Evolutionary conservation across 1,140 invertebrate species (phyloP), one percentile per base, ranked within the genome.

Genomic region (Drosophila pruinosa): DNA sequence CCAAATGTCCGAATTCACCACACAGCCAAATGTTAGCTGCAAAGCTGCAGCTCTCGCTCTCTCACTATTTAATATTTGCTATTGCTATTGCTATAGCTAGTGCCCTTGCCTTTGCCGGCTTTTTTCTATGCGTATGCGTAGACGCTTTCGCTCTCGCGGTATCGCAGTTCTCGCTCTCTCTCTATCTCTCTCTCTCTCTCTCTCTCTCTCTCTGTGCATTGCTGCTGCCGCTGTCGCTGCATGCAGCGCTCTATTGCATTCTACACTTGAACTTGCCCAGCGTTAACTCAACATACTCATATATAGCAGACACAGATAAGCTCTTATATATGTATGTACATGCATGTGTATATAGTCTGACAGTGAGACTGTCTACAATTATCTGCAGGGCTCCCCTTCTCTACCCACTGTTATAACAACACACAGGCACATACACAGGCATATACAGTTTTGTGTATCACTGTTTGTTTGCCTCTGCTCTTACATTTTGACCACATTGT

Each of bases 401-500:
- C 14, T 21, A 26, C 26, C 26, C 38, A 41, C 22, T 7, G 1
- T 34, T 1, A 28, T 26, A 53, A 8, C 12, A 14, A 65, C 24
- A 22, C 19, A 24, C 8, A 36, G 4, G 10, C 31, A 21, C 4
- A 12, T n/a, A 53, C n/a, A 43, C 4, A 34, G 7, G 4, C 14
- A 12, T 47, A 31, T 7, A 39, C 38, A 39, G 4, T 12, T 45
- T 45, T 73, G 31, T 65, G 52, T 81, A 63, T 78, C 41, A 73
- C 26, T 70, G 41, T 70, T 69, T 65, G 71, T 71, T 62, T 73
- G 69, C 62, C 50, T 75, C 62, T 62, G 75, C 58, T 68, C 59
- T 89, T 82, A 89, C 83, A 82, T 88, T 88, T 89, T 88, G 89
- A 76, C 72, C 78, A 88, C 82, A 88, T 82, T 89, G 82, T 88